Evolutionary conservation across 2,888 invertebrate species (phyloP).

Genomic region (Tetanocera ferruginea): DNA sequence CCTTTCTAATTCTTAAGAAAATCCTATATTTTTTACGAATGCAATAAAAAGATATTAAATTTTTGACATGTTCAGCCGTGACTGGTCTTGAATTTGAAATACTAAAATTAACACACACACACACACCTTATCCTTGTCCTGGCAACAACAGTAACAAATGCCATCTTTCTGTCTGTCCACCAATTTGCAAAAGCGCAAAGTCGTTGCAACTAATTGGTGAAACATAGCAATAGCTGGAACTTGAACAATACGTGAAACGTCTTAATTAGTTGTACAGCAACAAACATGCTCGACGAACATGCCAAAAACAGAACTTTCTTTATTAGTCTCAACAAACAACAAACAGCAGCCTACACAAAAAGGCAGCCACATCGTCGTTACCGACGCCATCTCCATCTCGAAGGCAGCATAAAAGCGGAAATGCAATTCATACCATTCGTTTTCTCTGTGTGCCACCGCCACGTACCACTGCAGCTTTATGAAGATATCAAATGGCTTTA

Average conservation of each 20-base stretch:
- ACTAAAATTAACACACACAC: too few species aligned
- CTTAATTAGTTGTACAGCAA: slow-evolving; percentile 14
- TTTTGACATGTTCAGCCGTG: too few species aligned
- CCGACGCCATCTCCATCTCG: not conserved
- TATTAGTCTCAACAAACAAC: not conserved
- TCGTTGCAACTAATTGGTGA: slow-evolving; percentile 5
- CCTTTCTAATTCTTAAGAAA: too few species aligned
- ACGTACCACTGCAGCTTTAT: not conserved
- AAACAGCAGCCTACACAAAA: not conserved
- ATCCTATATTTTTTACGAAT: too few species aligned
- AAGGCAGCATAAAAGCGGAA: not conserved
- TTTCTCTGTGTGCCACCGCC: not conserved
- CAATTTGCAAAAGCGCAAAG: too few species aligned
- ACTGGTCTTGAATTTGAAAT: too few species aligned
- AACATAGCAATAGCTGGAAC: not conserved
- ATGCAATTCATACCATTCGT: not conserved
- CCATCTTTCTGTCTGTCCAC: too few species aligned
- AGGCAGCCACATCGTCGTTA: not conserved
- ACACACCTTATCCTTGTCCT: too few species aligned
- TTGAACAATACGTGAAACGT: slow-evolving; percentile 12
- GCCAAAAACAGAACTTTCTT: not conserved
- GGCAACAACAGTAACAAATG: too few species aligned
- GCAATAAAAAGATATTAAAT: too few species aligned
- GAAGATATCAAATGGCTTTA: slow-evolving; percentile 5
- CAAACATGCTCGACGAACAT: not conserved